Base-by-base conservation (phyloP, 2,888 invertebrate species). In the Noctua janthe region DNA sequence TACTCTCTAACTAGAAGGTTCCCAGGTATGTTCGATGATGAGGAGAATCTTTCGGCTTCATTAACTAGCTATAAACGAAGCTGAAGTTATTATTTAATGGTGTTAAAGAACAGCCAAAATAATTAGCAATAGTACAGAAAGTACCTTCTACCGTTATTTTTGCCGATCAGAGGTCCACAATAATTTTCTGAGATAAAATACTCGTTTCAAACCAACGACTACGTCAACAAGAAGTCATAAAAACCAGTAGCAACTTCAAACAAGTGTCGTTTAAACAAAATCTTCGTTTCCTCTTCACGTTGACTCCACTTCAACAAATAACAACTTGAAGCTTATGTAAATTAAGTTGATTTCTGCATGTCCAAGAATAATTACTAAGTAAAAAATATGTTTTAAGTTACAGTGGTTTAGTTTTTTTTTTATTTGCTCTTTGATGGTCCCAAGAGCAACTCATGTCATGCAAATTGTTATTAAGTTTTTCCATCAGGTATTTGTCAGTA, bases 231-330 rank as follows among this genome's bases (percentile, higher is more conserved):
- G 5, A 29, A 6, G 15, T 43, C 20, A 6, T 29, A 51, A 80
- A 51, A 78, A 66, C 39, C 20, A 66, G 71, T 59, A 84, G 35
- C 4, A 29, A 17, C 35, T 35, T 66, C 39, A 64, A 35, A 66
- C 64, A 66, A 66, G 35, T 66, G 4, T 20, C 39, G 35, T 66
- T 35, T 35, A 64, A 20, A 64, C 35, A 66, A 66, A 64, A 66
- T 35, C 64, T 35, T 39, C 35, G 20, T 35, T 35, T 66, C 64
- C 64, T 66, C 20, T 66, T 66, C 20, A 20, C 35, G 20, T 66
- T 66, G 6, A 17, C 1, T 2, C 8, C 3, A 64, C 17, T 35
- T 35, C 10, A 66, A 20, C 35, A 66, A 43, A 47, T 8, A 69
- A 3, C n/a, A 47, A 69, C 69, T 15, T 8, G 5, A 17, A 4